phyloP scores from a whole-genome alignment of 1,140 invertebrate genomes.

The Maniola jurtina region DNA sequence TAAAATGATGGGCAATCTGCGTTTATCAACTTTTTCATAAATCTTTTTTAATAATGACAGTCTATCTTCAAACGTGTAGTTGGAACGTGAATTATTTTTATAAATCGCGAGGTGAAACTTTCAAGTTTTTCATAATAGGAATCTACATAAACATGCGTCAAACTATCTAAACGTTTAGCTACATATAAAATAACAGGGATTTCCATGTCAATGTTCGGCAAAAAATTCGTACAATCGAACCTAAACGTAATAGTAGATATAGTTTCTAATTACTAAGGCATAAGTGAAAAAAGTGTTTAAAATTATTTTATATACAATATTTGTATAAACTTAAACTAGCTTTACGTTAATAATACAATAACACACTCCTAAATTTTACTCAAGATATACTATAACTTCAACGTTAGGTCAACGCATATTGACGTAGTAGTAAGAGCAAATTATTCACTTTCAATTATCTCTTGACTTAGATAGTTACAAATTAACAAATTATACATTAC shows the following conservation, averaged over 20 bases:
- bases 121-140: constrained; percentile 5
- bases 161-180: constrained; percentile 4
- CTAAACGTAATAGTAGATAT: constrained; percentile 4
- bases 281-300: constrained; percentile 8
- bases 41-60: no score
- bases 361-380: neutral
- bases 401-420: no score
- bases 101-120: constrained; percentile 1
- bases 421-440: no score
- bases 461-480: no score
- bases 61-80: no score
- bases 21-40: no score
- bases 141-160: neutral
- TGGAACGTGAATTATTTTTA: no score
- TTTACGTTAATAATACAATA: constrained; percentile 14
- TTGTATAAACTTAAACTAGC: constrained; percentile 19
- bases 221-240: constrained; percentile 10
- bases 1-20: no score
- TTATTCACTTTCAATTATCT: no score
- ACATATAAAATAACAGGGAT: constrained; percentile 17
- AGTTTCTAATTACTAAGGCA: constrained; percentile 7
- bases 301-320: constrained; percentile 5
- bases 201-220: constrained; percentile 24
- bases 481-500: no score
- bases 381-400: neutral